Percentiles rank a stretch among this genome's conserved stretches.
Conservation (phyloP, 1,140 invertebrate genomes). For the Capitella teleta region DNA sequence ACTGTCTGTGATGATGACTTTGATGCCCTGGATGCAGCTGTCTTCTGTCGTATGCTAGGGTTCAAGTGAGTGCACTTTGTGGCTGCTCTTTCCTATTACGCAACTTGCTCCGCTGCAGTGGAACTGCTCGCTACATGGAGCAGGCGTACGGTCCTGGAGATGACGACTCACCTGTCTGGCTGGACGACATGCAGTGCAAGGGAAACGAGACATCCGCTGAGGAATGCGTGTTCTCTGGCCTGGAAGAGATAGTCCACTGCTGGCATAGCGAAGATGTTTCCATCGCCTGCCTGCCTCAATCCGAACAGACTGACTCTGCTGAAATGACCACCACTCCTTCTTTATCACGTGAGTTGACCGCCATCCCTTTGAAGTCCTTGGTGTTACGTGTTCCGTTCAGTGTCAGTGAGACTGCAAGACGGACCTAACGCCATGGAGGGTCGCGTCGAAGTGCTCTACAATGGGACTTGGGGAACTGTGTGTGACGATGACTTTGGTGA, state of each 20-base stretch:
- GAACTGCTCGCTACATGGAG: background rate
- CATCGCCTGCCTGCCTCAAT: too few relatives aligned
- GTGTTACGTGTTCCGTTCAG: too few relatives aligned
- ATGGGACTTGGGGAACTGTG: slow-evolving; percentile 15
- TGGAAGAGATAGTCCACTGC: too few relatives aligned
- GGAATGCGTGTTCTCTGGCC: too few relatives aligned
- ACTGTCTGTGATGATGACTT: slow-evolving; percentile 5
- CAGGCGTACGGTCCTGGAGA: background rate
- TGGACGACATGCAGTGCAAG: slow-evolving; percentile 2
- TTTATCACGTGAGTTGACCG: too few relatives aligned
- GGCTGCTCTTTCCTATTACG: too few relatives aligned
- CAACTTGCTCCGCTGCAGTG: too few relatives aligned
- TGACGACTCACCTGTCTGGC: background rate
- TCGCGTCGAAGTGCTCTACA: slow-evolving; percentile 14
- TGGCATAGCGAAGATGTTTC: too few relatives aligned
- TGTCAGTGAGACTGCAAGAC: slow-evolving; percentile 4
- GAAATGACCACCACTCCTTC: too few relatives aligned
- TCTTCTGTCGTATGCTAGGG: slow-evolving; percentile 2
- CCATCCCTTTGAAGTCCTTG: too few relatives aligned
- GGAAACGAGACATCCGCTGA: background rate
- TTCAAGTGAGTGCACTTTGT: slow-evolving; percentile 5
- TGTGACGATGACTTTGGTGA: slow-evolving; percentile 12
- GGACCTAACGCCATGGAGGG: slow-evolving; percentile 18
- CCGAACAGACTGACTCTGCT: too few relatives aligned
- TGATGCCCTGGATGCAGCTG: background rate